Evolutionary conservation across 2,888 invertebrate species (phyloP), one percentile per base, ranked within the genome.

Genomic region (Encarsia formosa): DNA sequence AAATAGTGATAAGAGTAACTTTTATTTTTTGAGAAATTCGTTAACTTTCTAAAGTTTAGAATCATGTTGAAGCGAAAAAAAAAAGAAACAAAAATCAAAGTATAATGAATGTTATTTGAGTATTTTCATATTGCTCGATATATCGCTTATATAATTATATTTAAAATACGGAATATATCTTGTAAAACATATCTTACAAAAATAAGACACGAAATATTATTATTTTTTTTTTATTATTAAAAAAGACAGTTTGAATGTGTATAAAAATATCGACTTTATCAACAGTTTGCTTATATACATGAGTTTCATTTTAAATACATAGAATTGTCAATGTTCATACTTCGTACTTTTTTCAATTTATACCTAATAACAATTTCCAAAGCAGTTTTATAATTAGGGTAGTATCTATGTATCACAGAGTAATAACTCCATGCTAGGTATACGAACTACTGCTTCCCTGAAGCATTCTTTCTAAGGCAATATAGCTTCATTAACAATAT

Each of bases 41-140:
- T 56, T 56, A 56, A 23, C 41, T 56, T 53, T 56, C 53, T 41
- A 56, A 56, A 56, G 56, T 56, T 23, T 56, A 56, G 47, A 52
- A 49, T 50, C 4, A 48, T 53, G 49, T 50, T 48, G 44, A 32
- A 37, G 47, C n/a, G 29, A 44, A 18, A 38, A 46, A 38, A 41
- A 50, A 32, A 51, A 52, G 5, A 32, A 11, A 49, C 38, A 48
- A 51, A 56, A n/a, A n/a, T n/a, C n/a, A n/a, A n/a, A 56, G 22
- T 56, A 56, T 56, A 52, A 48, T 50, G n/a, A 52, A 44, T 53
- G 56, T 56, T 56, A 49, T 48, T 38, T 45, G 50, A 53, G 53
- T 53, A 53, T 53, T 56, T 56, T 56, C 48, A 9, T 51, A 53
- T 51, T 53, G 51, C 56, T 53, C 56, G 48, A 18, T 50, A 46